These are phyloP conservation scores for Drosophila truncata DNA, from an alignment of 1,140 invertebrate species.

Conservation along the genomic window DNA sequence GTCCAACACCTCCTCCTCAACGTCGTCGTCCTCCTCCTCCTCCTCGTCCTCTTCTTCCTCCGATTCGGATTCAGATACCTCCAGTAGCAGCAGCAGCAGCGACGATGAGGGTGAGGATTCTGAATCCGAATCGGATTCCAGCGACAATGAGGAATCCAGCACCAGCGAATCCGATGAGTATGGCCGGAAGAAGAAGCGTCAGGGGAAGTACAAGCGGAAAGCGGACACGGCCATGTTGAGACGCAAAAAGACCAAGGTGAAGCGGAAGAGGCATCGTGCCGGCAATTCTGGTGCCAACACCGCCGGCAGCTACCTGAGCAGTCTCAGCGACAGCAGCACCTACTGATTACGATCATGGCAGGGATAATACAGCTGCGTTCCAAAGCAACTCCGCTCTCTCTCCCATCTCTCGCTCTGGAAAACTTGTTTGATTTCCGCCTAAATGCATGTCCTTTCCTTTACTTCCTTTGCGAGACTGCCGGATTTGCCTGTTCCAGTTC, in stretches of 20 bases:
- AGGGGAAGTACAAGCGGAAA: conserved; percentile 82
- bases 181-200: conserved; percentile 78
- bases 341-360: conserved; percentile 35
- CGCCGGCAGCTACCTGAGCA: conserved; percentile 73
- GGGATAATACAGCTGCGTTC: conserved; percentile 32
- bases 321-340: conserved; percentile 77
- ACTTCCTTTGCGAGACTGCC: conserved; percentile 24
- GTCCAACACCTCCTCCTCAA: conserved; percentile 25
- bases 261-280: conserved; percentile 71
- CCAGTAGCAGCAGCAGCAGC: conserved; percentile 14
- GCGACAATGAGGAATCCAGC: conserved; percentile 81
- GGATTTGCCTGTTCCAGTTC: conserved; percentile 17
- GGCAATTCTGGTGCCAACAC: conserved; percentile 46
- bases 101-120: conserved; percentile 18
- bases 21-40: conserved; percentile 29
- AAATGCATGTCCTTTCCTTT: conserved; percentile 5
- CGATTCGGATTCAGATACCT: conserved; percentile 39
- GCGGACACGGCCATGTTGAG: conserved; percentile 69
- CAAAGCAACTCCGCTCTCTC: conserved; percentile 26
- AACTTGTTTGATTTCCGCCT: conserved; percentile 32
- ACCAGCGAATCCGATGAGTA: conserved; percentile 81
- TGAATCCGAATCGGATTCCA: conserved; percentile 74
- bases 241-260: conserved; percentile 79
- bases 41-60: conserved; percentile 33
- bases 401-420: not conserved